These are phyloP conservation scores for Chromobotia macracanthus DNA, from an alignment of 2,797 vertebrate genomes.

Conservation along the genomic window DNA sequence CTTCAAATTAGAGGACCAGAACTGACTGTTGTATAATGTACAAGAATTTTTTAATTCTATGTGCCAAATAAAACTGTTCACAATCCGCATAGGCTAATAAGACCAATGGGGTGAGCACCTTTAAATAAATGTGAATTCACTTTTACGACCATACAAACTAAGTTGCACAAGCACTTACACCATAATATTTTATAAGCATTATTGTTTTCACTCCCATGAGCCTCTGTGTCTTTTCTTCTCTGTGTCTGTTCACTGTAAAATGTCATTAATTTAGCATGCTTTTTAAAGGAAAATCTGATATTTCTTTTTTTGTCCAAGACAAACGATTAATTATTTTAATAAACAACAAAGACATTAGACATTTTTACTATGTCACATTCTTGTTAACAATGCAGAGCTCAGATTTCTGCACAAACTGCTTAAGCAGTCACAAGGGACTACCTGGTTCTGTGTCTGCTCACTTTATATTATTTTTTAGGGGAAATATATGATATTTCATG, in stretches of 20 bases:
- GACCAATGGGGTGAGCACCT: background rate
- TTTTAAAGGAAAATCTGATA: too few relatives aligned
- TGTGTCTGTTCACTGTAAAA: too few relatives aligned
- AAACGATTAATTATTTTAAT: too few relatives aligned
- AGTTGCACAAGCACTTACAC: background rate
- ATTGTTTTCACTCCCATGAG: background rate
- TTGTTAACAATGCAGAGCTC: background rate
- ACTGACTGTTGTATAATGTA: background rate
- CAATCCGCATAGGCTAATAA: background rate
- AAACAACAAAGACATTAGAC: too few relatives aligned
- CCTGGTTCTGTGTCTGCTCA: background rate
- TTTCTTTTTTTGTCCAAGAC: too few relatives aligned
- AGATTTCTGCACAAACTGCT: background rate
- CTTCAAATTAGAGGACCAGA: background rate
- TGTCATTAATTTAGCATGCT: too few relatives aligned
- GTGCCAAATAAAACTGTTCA: background rate
- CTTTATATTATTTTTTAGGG: background rate
- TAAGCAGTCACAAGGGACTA: background rate
- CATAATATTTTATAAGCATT: conserved; percentile 1
- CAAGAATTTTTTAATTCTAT: background rate
- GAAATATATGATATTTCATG: background rate
- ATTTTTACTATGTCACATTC: too few relatives aligned
- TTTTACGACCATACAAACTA: background rate
- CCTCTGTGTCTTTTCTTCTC: background rate
- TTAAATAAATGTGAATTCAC: background rate